Conservation (phyloP, 2,888 invertebrate species). For the Sturmia bella region DNA sequence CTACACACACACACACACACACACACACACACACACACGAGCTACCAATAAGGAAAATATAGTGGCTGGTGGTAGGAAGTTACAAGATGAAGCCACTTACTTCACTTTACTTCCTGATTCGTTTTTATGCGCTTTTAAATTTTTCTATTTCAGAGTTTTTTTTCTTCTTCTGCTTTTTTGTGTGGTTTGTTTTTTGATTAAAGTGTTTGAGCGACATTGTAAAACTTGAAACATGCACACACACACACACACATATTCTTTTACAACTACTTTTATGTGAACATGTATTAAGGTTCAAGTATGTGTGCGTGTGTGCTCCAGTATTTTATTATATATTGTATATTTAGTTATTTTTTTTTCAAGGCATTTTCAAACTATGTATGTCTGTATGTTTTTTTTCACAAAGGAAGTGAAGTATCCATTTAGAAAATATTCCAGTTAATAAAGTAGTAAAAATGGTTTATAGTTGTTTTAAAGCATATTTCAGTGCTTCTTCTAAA, state of each 20-base stretch:
- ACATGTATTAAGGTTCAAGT: background rate
- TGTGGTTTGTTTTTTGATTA: constrained; percentile 61
- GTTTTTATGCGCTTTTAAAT: constrained; percentile 70
- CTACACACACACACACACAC: background rate
- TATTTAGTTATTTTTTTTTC: background rate
- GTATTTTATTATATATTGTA: constrained; percentile 23
- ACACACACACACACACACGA: no score
- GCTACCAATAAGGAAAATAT: background rate
- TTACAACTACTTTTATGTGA: background rate
- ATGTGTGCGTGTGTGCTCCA: background rate
- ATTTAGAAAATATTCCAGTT: constrained; percentile 65
- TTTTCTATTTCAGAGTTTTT: constrained; percentile 47
- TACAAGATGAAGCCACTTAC: constrained; percentile 69
- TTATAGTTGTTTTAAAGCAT: constrained; percentile 39
- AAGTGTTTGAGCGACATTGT: constrained; percentile 68
- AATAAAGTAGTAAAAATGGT: constrained; percentile 63
- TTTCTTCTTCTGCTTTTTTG: background rate
- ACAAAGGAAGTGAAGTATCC: constrained; percentile 65
- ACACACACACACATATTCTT: no score
- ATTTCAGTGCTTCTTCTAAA: background rate
- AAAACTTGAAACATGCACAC: constrained; percentile 39
- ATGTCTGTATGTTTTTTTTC: background rate
- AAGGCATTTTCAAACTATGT: constrained; percentile 31
- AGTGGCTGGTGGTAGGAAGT: constrained; percentile 61
- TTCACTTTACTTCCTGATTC: constrained; percentile 69